phyloP scores from a whole-genome alignment of 2,113 vertebrate genomes.

The Macquaria australasica region DNA sequence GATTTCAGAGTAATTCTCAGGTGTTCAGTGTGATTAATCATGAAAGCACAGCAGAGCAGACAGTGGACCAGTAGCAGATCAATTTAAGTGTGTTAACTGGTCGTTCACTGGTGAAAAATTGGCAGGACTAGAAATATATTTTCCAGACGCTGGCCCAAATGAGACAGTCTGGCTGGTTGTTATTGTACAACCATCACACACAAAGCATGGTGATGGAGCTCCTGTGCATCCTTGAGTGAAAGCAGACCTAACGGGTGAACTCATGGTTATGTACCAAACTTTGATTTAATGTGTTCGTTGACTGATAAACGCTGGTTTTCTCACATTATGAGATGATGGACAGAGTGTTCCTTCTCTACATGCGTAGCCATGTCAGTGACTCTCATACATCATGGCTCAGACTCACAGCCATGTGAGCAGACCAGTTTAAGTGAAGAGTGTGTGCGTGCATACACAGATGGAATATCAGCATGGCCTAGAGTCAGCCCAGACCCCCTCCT shows the following conservation, averaged over 20 bases:
- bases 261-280: background rate
- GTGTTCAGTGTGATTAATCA: background rate
- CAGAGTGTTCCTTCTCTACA: conserved; percentile 1
- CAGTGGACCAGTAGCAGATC: background rate
- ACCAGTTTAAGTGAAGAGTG: conserved; percentile 41
- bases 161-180: background rate
- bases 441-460: conserved; percentile 12
- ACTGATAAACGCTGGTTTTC: background rate
- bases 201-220: background rate
- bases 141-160: background rate
- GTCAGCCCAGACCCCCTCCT: conserved; percentile 54
- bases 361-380: background rate
- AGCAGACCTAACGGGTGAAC: background rate
- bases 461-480: conserved; percentile 53
- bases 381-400: conserved; percentile 27
- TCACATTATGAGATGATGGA: background rate
- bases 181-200: background rate
- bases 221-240: background rate
- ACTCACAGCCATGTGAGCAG: conserved; percentile 36
- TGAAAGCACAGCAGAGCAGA: background rate
- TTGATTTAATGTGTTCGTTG: background rate
- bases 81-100: background rate
- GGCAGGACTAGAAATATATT: background rate
- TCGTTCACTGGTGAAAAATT: background rate
- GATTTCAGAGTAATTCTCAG: background rate